phyloP scores from a whole-genome alignment of 2,797 vertebrate genomes.

The Pempheris klunzingeri region DNA sequence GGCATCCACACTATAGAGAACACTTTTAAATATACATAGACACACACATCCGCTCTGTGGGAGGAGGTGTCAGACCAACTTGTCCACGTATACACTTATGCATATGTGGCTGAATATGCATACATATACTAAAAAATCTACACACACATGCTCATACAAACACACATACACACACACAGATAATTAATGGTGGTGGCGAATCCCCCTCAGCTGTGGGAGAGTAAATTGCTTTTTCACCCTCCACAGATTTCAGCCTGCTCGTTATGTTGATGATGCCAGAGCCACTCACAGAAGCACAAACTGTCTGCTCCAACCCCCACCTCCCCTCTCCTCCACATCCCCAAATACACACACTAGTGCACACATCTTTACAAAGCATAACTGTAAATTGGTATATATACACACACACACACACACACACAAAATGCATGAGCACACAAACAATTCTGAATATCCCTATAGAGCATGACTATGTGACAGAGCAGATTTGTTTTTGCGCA shows the following conservation, averaged over 20 bases:
- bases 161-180: slow-evolving; percentile 59
- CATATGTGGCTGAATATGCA: slow-evolving; percentile 42
- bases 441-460: slow-evolving; percentile 27
- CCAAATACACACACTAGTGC: slow-evolving; percentile 38
- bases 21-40: slow-evolving; percentile 36
- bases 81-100: slow-evolving; percentile 2
- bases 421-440: slow-evolving; percentile 38
- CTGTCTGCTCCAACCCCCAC: slow-evolving; percentile 63
- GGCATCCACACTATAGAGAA: slow-evolving; percentile 39
- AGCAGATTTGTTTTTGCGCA: slow-evolving; percentile 35
- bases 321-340: background rate
- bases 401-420: slow-evolving; percentile 30
- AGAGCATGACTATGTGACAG: slow-evolving; percentile 25
- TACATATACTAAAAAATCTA: slow-evolving; percentile 13
- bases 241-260: slow-evolving; percentile 82
- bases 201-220: slow-evolving; percentile 84
- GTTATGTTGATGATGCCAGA: slow-evolving; percentile 85
- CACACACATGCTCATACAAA: slow-evolving; percentile 18
- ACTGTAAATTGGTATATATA: slow-evolving; percentile 39
- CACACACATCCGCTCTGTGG: slow-evolving; percentile 5
- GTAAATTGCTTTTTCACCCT: slow-evolving; percentile 88
- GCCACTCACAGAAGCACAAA: slow-evolving; percentile 78
- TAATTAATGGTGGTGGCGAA: slow-evolving; percentile 84
- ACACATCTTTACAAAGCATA: slow-evolving; percentile 42
- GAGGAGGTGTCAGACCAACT: slow-evolving; percentile 10